Base-by-base conservation (phyloP, 2,888 invertebrate genomes). In the Leptarthrus brevirostris region DNA sequence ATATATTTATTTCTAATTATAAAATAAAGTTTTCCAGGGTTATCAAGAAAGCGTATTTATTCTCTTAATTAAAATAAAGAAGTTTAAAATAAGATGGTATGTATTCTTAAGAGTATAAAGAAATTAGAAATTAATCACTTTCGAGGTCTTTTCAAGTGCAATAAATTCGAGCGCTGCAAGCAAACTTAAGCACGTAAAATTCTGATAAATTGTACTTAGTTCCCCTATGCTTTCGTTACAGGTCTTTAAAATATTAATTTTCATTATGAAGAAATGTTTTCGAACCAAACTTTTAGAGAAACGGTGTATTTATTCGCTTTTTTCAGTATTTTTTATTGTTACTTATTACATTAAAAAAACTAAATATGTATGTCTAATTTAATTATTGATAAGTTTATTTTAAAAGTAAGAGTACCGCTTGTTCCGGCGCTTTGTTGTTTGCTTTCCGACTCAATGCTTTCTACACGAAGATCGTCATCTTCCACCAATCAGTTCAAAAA, bases 301-400 rank as follows among this genome's bases (percentile, higher is more conserved):
- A n/a, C n/a, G n/a, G n/a, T n/a, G n/a, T n/a, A n/a, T n/a, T 56
- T 30, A 56, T 36, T 61, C 40, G 36, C 40, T 20, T 44, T 61
- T 40, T 40, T n/a, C n/a, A 24, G 40, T 12, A n/a, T 40, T n/a
- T 40, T 61, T 61, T 61, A 22, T 61, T 36, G 26, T 61, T 61
- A 61, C 40, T 22, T 61, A 61, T 40, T 61, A 61, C 61, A 61
- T 40, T 36, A 61, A 61, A 61, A 47, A 61, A 61, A 61, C 14
- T 40, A 40, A n/a, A 40, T 40, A 30, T 1, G 1, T 40, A 36
- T 61, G 26, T 61, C 36, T 61, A 36, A 36, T 61, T 40, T 18
- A 47, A 26, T 61, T 61, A 61, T 22, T 36, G 20, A 61, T 40
- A 61, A 40, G 61, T 61, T 40, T n/a, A n/a, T n/a, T n/a, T 20